These are phyloP conservation scores for Drosophila bifasciata DNA, from an alignment of 1,140 invertebrate genomes.

Conservation along the genomic window DNA sequence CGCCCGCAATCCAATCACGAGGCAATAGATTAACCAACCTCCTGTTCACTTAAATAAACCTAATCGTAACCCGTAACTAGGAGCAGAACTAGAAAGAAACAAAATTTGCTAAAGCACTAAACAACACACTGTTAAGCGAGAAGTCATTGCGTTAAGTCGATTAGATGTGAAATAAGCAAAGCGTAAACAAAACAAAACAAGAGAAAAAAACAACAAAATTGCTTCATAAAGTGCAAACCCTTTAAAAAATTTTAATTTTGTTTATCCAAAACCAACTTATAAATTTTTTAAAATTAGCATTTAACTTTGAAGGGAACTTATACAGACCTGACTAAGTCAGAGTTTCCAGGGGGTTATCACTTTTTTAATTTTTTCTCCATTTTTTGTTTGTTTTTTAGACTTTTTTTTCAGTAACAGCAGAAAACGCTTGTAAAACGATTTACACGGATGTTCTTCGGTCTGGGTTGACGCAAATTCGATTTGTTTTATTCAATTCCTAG, in stretches of 20 bases:
- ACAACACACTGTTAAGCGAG: conserved; percentile 57
- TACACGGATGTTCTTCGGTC: conserved; percentile 24
- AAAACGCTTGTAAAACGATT: conserved; percentile 35
- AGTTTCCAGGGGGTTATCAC: conserved; percentile 37
- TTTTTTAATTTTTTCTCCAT: conserved; percentile 18
- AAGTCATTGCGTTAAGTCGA: conserved; percentile 76
- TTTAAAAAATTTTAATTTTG: conserved; percentile 34
- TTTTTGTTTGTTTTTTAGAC: background rate
- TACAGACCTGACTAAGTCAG: conserved; percentile 68
- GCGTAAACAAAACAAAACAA: conserved; percentile 13
- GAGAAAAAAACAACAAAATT: conserved; percentile 14
- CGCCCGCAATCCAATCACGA: conserved; percentile 15
- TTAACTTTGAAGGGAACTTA: conserved; percentile 64
- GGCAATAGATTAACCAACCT: conserved; percentile 65
- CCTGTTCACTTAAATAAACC: conserved; percentile 42
- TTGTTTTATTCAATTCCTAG: conserved; percentile 64
- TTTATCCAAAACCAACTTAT: conserved; percentile 36
- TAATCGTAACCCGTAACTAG: conserved; percentile 44
- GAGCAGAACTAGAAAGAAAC: conserved; percentile 24
- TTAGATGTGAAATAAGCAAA: conserved; percentile 8
- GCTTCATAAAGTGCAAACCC: conserved; percentile 43
- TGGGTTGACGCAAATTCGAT: conserved; percentile 66
- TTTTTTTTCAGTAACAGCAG: conserved; percentile 33
- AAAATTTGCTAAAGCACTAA: conserved; percentile 43
- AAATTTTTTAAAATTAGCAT: conserved; percentile 69